Conservation (phyloP, 1,140 invertebrate species). For the Meloidogyne exigua region DNA sequence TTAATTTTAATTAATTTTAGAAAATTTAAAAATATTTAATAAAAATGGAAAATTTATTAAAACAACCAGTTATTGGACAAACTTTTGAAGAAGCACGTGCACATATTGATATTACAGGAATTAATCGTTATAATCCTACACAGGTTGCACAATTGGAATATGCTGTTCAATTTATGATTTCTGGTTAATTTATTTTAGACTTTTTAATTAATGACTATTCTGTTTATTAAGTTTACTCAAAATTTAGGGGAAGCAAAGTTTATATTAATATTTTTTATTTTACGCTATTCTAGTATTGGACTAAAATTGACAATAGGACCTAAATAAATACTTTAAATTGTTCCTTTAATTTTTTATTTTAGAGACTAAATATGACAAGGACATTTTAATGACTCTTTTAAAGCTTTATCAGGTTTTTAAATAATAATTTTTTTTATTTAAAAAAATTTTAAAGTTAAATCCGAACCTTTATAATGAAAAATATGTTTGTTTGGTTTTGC, state of each 20-base stretch:
- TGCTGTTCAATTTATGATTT: slow-evolving; percentile 45
- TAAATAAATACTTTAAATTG: neutral
- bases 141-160: slow-evolving; percentile 43
- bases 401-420: slow-evolving; percentile 55
- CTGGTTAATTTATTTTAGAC: neutral
- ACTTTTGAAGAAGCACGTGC: slow-evolving; percentile 48
- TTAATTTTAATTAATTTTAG: neutral
- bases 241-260: too few relatives aligned
- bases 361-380: slow-evolving; percentile 63
- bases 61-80: slow-evolving; percentile 32
- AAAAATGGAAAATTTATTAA: slow-evolving; percentile 6
- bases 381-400: slow-evolving; percentile 57
- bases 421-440: slow-evolving; percentile 8
- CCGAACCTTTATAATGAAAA: slow-evolving; percentile 51
- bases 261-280: too few relatives aligned
- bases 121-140: slow-evolving; percentile 54
- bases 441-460: slow-evolving; percentile 40
- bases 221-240: too few relatives aligned
- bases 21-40: neutral
- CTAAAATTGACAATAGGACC: too few relatives aligned
- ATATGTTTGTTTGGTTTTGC: slow-evolving; percentile 49
- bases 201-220: too few relatives aligned
- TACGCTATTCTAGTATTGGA: too few relatives aligned
- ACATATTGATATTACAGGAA: slow-evolving; percentile 46
- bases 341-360: slow-evolving; percentile 13